phyloP scores from a whole-genome alignment of 2,888 invertebrate species.

The Troides aeacus region DNA sequence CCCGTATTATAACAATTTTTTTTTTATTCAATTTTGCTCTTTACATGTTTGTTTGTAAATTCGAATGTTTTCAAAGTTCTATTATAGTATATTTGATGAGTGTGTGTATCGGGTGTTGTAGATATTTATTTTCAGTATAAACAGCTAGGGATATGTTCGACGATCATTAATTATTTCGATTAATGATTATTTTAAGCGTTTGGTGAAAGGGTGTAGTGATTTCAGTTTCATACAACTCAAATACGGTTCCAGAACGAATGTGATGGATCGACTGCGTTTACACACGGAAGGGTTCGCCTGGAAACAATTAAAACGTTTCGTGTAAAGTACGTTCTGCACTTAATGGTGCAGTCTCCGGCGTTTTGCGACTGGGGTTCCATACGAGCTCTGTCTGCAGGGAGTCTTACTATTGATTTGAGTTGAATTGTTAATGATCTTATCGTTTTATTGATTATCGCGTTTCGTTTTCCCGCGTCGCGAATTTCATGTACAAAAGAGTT shows the following conservation, averaged over 20 bases:
- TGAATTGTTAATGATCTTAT: constrained; percentile 73
- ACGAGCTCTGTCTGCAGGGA: constrained; percentile 49
- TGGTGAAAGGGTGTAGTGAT: constrained; percentile 28
- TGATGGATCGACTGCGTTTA: constrained; percentile 64
- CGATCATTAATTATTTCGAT: constrained; percentile 25
- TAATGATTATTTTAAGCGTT: constrained; percentile 22
- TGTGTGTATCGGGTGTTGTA: not conserved
- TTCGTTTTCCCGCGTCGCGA: constrained; percentile 29
- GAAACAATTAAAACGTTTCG: constrained; percentile 70
- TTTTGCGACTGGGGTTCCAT: constrained; percentile 48
- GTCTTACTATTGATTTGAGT: constrained; percentile 47
- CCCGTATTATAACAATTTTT: not conserved
- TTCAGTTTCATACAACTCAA: constrained; percentile 43
- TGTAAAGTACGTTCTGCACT: constrained; percentile 53
- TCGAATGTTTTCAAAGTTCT: no score
- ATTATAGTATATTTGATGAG: not conserved
- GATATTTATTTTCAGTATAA: not conserved
- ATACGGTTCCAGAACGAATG: constrained; percentile 62
- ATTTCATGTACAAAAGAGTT: constrained; percentile 59
- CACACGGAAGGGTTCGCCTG: constrained; percentile 51
- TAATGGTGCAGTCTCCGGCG: constrained; percentile 46
- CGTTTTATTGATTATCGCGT: constrained; percentile 48
- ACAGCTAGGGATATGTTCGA: constrained; percentile 32
- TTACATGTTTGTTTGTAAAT: no score
- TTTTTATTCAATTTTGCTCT: not conserved